Evolutionary conservation across 2,113 vertebrate species (phyloP), one percentile per base, ranked within the genome.

Genomic region (Myotis lucifugus): DNA sequence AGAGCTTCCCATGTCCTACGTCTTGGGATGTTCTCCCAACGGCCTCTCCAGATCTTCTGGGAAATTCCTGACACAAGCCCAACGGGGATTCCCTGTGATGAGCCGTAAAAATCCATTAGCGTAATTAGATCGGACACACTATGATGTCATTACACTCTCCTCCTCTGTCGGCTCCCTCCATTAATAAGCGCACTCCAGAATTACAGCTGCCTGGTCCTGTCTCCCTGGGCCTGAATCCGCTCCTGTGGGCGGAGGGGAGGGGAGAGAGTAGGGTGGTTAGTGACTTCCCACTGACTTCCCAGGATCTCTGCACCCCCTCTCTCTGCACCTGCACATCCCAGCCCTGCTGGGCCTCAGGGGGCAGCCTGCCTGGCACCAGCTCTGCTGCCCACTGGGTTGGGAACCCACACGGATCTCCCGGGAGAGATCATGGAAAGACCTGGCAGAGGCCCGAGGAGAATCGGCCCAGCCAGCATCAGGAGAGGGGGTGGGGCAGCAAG

Each of bases 121-220:
- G 96, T 97, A 97, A 98, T 97, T 96, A 93, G 95, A 97, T 97
- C 96, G 93, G 88, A 96, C 90, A 88, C 66, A 56, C 95, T 91
- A 84, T 82, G 93, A 95, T 95, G 85, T 93, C 95, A 94, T 97
- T 97, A 97, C 52, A 52, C 46, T 94, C 88, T 91, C 94, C 37
- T 90, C 84, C 50, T n/a, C 94, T 95, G 76, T 91, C 90, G 82
- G 93, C 67, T 92, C 85, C 69, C 88, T 79, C 97, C 95, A 76
- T 95, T 97, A 98, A 96, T 89, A 94, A 97, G 92, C 14, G 2
- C 85, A 72, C 42, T 40, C 69, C 76, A 77, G 34, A 79, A 82
- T n/a, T 85, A 56, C 61, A 90, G 66, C 76, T 85, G 61, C 93
- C 92, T 78, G 25, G 66, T 54, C 74, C 93, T 7, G 0, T 87